Evolutionary conservation across 2,888 invertebrate species (phyloP).

Genomic region (Watsonalla cultraria): DNA sequence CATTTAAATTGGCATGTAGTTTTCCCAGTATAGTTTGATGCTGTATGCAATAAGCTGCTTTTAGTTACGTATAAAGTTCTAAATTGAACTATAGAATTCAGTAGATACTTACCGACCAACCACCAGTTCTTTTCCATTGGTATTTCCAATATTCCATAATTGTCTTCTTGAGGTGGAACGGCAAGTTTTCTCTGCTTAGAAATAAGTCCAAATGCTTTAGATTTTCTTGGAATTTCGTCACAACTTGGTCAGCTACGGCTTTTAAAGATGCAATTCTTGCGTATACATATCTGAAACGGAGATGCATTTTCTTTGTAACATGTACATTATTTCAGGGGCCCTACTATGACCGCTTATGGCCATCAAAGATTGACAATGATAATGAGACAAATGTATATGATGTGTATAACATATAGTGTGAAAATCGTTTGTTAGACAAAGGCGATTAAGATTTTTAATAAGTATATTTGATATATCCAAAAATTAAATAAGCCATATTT

Average conservation of each 20-base stretch:
- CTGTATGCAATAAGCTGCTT: slow-evolving; percentile 26
- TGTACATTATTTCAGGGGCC: too few species aligned
- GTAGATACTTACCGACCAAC: slow-evolving; percentile 62
- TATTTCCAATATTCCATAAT: slow-evolving; percentile 70
- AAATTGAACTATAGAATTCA: not conserved
- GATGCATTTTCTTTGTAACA: not conserved
- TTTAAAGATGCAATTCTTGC: slow-evolving; percentile 69
- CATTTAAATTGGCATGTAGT: slow-evolving; percentile 73
- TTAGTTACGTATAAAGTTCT: not conserved
- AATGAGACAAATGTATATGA: too few species aligned
- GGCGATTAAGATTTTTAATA: too few species aligned
- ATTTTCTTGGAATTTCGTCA: slow-evolving; percentile 67
- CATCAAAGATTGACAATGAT: too few species aligned
- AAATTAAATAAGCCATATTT: too few species aligned
- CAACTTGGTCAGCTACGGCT: slow-evolving; percentile 67
- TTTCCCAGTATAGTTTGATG: slow-evolving; percentile 70
- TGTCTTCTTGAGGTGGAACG: slow-evolving; percentile 48
- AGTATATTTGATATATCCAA: too few species aligned
- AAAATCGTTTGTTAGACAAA: too few species aligned
- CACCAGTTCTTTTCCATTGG: slow-evolving; percentile 73
- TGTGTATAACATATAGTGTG: too few species aligned
- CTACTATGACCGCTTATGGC: too few species aligned
- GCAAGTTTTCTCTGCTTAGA: slow-evolving; percentile 60
- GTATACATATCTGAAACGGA: slow-evolving; percentile 57
- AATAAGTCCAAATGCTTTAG: slow-evolving; percentile 67